Conservation (phyloP, 2,888 invertebrate genomes). For the Philhelius pedissequus region DNA sequence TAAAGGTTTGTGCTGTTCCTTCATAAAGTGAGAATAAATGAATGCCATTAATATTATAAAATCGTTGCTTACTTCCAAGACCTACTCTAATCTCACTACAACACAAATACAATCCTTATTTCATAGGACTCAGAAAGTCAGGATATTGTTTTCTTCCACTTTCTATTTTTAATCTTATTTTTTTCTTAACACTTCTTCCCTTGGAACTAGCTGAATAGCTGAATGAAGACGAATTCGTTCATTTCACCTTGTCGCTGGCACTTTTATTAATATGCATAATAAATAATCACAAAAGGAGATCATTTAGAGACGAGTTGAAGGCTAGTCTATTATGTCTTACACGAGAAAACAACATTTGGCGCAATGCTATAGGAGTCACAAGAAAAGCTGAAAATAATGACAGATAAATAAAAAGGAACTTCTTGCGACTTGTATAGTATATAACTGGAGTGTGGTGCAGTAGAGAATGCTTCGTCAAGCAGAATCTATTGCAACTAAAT, state of each 20-base stretch:
- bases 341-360: neutral
- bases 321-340: neutral
- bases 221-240: neutral
- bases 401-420: neutral
- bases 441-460: neutral
- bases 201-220: neutral
- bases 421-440: neutral
- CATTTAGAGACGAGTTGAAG: conserved; percentile 32
- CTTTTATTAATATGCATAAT: neutral
- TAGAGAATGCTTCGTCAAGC: neutral
- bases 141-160: neutral
- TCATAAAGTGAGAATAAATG: too few species aligned
- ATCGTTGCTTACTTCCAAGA: too few species aligned
- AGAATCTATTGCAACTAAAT: neutral
- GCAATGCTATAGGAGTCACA: neutral
- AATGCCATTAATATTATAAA: too few species aligned
- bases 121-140: neutral
- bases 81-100: too few species aligned
- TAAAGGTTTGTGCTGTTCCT: too few species aligned
- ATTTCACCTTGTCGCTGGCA: neutral
- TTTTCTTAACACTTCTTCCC: neutral
- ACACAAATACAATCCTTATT: neutral
- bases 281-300: conserved; percentile 50
- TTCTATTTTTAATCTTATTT: neutral
- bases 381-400: neutral